phyloP scores from a whole-genome alignment of 2,888 invertebrate species.

The Adineta ricciae region DNA sequence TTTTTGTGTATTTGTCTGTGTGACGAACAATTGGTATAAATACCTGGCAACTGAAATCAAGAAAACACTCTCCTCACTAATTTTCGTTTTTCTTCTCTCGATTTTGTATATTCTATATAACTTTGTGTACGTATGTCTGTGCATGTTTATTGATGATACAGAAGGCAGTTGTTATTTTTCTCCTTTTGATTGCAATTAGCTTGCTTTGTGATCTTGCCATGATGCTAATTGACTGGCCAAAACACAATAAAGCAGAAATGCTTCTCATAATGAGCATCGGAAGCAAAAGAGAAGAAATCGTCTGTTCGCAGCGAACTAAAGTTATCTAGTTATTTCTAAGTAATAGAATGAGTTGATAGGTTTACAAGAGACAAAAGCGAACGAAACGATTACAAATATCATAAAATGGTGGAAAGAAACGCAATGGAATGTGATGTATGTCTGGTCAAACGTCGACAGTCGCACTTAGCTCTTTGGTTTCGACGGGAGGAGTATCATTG shows the following conservation, averaged over 20 bases:
- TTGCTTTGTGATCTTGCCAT: background rate
- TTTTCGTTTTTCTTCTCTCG: background rate
- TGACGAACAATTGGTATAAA: background rate
- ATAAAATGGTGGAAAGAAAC: too few species aligned
- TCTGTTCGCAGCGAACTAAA: too few species aligned
- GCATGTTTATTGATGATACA: background rate
- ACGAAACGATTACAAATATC: too few species aligned
- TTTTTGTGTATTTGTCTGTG: constrained; percentile 8
- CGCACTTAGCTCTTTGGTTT: background rate
- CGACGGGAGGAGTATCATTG: background rate
- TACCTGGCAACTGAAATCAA: background rate
- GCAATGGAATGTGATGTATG: too few species aligned
- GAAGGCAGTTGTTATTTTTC: background rate
- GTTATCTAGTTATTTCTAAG: too few species aligned
- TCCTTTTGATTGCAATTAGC: background rate
- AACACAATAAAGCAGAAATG: background rate
- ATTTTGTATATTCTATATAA: background rate
- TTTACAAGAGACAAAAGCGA: too few species aligned
- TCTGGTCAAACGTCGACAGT: too few species aligned
- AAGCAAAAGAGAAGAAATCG: too few species aligned
- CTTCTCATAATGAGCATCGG: background rate
- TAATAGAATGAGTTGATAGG: too few species aligned
- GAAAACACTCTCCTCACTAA: background rate
- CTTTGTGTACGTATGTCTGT: background rate
- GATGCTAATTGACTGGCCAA: background rate